Evolutionary conservation across 2,797 vertebrate species (phyloP), one percentile per base, ranked within the genome.

Genomic region (Enteromius treurensis): DNA sequence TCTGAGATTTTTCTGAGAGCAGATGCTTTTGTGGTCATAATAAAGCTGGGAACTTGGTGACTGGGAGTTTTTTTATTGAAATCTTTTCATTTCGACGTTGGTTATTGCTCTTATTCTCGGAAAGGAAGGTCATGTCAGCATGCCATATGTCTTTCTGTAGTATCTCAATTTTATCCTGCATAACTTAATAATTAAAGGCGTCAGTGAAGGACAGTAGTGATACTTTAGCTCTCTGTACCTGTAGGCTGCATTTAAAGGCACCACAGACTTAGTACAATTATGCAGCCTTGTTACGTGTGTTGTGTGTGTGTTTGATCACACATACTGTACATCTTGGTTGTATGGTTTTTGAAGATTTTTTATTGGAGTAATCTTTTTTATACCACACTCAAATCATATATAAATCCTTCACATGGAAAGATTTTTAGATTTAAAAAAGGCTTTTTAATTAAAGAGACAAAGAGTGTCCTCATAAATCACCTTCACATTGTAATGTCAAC

Each of bases 1-100:
- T 49, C 58, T 75, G 49, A 34, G 49, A 47, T 60, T 74, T 49
- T 42, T 14, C 32, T 76, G 29, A 45, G 42, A 77, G 64, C 40
- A 19, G n/a, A 62, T 62, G 23, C 47, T 49, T 79, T 79, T 69
- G 32, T 69, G 47, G 9, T 42, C 74, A 8, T 26, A 29, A 60
- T 77, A 55, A 77, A 29, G 55, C n/a, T 77, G 14, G 74, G 15
- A 77, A 42, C 4, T 62, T 23, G 14, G 74, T 42, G 37, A 45
- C 32, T 58, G 70, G 62, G 11, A 11, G 47, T 69, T 69, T 19
- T 34, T 45, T 19, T 73, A 74, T 71, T 68, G 71, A 19, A 42
- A 73, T 77, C 58, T 65, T 62, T 23, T 34, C 45, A 6, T 21
- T 82, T 65, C 64, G 49, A 42, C 53, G 11, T 5, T 19, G 21